Percentiles rank a stretch among this genome's conserved stretches.
phyloP scores from a whole-genome alignment of 2,888 invertebrate genomes.

The Hirtodrosophila duncani region DNA sequence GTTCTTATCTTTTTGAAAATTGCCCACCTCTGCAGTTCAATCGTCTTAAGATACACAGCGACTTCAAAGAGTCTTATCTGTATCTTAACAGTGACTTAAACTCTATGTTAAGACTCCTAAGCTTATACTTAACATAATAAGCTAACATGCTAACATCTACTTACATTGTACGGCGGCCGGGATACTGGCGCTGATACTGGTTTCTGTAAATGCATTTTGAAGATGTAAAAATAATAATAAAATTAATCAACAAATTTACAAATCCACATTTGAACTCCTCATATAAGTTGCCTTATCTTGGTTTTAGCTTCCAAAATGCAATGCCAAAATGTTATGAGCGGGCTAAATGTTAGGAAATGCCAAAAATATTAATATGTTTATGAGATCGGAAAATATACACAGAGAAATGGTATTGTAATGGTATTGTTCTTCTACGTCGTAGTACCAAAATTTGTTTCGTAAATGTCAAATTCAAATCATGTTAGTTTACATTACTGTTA shows the following conservation, averaged over 20 bases:
- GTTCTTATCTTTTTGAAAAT: too few relatives aligned
- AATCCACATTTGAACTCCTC: too few relatives aligned
- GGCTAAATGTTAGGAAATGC: slow-evolving; percentile 43
- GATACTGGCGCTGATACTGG: slow-evolving; percentile 77
- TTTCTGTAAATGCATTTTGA: slow-evolving; percentile 63
- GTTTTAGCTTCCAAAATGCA: slow-evolving; percentile 15
- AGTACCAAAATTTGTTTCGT: slow-evolving; percentile 42
- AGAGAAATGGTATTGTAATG: slow-evolving; percentile 58
- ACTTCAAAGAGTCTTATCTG: too few relatives aligned
- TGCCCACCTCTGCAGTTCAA: too few relatives aligned
- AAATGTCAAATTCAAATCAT: slow-evolving; percentile 43
- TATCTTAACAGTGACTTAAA: too few relatives aligned
- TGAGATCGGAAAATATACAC: slow-evolving; percentile 63
- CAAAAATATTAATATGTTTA: slow-evolving; percentile 13
- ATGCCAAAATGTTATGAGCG: slow-evolving; percentile 53
- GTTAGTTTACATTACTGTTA: slow-evolving; percentile 50
- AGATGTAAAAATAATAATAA: slow-evolving; percentile 13
- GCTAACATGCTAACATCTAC: slow-evolving; percentile 32
- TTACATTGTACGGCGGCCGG: slow-evolving; percentile 78
- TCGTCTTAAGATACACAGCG: too few relatives aligned
- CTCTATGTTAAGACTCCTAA: too few relatives aligned
- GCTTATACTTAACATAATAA: too few relatives aligned
- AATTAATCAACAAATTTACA: slow-evolving; percentile 7
- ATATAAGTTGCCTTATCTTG: slow-evolving; percentile 8
- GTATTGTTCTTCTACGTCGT: slow-evolving; percentile 23